Base-by-base conservation (phyloP, 2,113 vertebrate species). In the Oreochromis niloticus region DNA sequence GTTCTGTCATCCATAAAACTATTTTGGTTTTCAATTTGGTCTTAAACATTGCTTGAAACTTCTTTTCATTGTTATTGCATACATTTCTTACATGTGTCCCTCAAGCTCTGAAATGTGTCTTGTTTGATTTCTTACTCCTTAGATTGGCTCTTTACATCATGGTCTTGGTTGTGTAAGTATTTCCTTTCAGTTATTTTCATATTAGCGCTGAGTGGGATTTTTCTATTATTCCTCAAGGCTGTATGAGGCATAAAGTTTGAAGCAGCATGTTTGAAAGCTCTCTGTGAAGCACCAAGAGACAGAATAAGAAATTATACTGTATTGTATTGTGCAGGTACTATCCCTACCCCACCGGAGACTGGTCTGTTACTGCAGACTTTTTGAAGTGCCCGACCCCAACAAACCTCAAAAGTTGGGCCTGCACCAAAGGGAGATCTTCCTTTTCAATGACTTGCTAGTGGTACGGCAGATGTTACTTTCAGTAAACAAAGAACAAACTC, bases 361-460 rank as follows among this genome's bases (percentile, higher is more conserved):
- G 50, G 98, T 99, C 83, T 99, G 98, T 95, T 99, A 99, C 96
- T 99, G 98, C 89, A 96, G 98, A 85, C 97, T 99, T 17, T 99
- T 99, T 85, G 98, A 99, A 95, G 98, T 99, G 52, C 98, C 98
- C 14, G 98, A 99, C 93, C 98, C 98, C 87, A 99, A 98, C 91
- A 99, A 99, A 95, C 98, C 98, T 52, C 98, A 99, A 93, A 99
- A 99, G 88, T 96, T 99, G 71, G 98, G 98, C 24, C 94, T 99
- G 82, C 98, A 99, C 93, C 98, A 99, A 92, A 95, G 98, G 92
- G 98, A 99, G 95, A 99, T 99, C 95, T 99, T 99, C 96, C 97
- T 99, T 63, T 99, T 99, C 85, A 99, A 99, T 43, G 98, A 99
- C 93, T 97, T 99, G 34, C 97, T 99, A 1, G 98, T 99, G 98